Evolutionary conservation across 2,888 invertebrate genomes (phyloP).

Genomic region (Zele albiditarsus): DNA sequence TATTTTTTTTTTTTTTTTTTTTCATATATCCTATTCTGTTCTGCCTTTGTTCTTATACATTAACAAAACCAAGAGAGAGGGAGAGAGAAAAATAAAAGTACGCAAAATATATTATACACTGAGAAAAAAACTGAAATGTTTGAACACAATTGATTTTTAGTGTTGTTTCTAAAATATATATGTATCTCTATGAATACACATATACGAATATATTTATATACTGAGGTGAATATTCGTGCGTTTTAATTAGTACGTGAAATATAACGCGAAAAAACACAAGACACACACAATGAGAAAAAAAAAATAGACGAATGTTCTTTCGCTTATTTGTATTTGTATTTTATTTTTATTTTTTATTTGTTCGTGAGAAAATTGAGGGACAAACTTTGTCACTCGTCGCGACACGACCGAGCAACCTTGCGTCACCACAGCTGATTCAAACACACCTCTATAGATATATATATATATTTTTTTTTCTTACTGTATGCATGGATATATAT

Average conservation of each 20-base stretch:
- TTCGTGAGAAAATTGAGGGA: background rate
- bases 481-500: too few species aligned
- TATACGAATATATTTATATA: too few species aligned
- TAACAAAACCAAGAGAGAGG: background rate
- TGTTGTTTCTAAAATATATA: background rate
- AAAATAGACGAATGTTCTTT: background rate
- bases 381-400: conserved; percentile 23
- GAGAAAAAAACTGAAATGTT: background rate
- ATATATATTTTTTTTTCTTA: background rate
- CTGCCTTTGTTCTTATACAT: background rate
- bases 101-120: background rate
- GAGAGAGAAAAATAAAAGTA: background rate
- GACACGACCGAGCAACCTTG: conserved; percentile 44
- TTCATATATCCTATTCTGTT: background rate
- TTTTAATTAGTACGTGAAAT: too few species aligned
- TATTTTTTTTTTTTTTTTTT: background rate
- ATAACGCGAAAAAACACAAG: background rate
- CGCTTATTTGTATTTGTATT: background rate
- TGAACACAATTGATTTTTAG: background rate
- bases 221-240: too few species aligned
- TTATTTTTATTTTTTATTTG: background rate
- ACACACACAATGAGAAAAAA: background rate
- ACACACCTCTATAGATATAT: conserved; percentile 31
- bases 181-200: background rate
- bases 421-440: conserved; percentile 49